Percentiles rank a stretch among this genome's conserved stretches.
These are phyloP conservation scores for Gambusia holbrooki DNA, from an alignment of 2,113 vertebrate species.

Conservation along the genomic window DNA sequence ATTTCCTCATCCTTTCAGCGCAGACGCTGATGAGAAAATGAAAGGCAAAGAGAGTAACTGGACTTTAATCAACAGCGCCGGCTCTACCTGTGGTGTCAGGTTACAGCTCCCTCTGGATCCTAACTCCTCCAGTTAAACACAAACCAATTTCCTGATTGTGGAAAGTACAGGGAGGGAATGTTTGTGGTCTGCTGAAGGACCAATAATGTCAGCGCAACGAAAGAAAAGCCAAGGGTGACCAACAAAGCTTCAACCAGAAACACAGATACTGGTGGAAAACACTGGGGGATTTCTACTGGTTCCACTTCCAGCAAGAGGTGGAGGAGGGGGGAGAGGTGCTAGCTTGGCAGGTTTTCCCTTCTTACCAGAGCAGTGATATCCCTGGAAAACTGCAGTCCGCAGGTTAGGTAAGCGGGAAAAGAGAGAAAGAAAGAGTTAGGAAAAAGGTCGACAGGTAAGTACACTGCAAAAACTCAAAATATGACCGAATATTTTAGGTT, in stretches of 20 bases:
- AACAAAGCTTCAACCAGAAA: neutral
- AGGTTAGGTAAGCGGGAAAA: slow-evolving; percentile 78
- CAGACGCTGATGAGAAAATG: slow-evolving; percentile 48
- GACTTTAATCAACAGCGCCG: slow-evolving; percentile 63
- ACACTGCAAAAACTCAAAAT: no score
- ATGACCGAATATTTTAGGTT: no score
- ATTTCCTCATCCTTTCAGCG: slow-evolving; percentile 31
- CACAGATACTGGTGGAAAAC: no score
- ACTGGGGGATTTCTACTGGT: neutral
- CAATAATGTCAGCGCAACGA: neutral
- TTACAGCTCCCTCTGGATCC: slow-evolving; percentile 75
- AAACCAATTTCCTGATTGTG: slow-evolving; percentile 26
- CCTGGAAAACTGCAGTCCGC: slow-evolving; percentile 96
- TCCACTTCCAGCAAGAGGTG: neutral
- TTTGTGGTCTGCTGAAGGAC: neutral
- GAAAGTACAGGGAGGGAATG: slow-evolving; percentile 24
- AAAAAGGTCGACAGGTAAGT: slow-evolving; percentile 51
- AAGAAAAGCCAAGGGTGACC: neutral
- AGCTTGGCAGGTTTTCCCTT: slow-evolving; percentile 73
- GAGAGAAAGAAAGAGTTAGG: slow-evolving; percentile 29
- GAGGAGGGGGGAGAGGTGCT: slow-evolving; percentile 1
- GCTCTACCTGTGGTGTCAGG: slow-evolving; percentile 78
- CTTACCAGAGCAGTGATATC: slow-evolving; percentile 99
- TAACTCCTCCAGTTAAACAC: slow-evolving; percentile 57
- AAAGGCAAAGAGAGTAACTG: slow-evolving; percentile 52